These are phyloP conservation scores for Norana najaformis DNA, from an alignment of 2,888 invertebrate species.

Conservation along the genomic window DNA sequence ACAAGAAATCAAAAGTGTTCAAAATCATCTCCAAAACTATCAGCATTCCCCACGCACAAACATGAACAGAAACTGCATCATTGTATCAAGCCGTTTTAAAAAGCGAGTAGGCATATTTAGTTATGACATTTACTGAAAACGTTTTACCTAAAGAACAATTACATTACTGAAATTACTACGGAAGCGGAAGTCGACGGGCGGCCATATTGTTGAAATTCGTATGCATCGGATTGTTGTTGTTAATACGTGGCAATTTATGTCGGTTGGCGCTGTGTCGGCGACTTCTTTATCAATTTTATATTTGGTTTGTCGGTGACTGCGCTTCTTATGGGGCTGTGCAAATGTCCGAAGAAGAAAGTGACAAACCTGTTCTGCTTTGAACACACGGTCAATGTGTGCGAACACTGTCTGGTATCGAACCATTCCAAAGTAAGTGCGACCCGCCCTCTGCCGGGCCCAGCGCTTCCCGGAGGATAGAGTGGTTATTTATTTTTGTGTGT, in stretches of 20 bases:
- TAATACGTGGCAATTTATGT: neutral
- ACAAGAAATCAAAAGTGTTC: too few species aligned
- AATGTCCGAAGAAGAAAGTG: slow-evolving; percentile 93
- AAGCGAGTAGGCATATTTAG: too few species aligned
- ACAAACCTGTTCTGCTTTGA: slow-evolving; percentile 99
- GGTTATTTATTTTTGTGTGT: neutral
- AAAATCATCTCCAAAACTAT: too few species aligned
- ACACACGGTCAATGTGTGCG: slow-evolving; percentile 97
- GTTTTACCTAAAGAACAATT: too few species aligned
- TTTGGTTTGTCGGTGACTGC: neutral
- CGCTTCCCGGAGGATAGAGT: neutral
- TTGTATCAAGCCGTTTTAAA: too few species aligned
- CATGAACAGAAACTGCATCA: too few species aligned
- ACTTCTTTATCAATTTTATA: neutral
- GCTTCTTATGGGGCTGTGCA: slow-evolving; percentile 87
- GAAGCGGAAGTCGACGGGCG: neutral
- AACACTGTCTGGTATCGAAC: slow-evolving; percentile 94
- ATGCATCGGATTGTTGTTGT: neutral
- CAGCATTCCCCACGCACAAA: too few species aligned
- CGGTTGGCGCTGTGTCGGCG: neutral
- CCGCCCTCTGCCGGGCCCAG: neutral
- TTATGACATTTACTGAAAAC: too few species aligned
- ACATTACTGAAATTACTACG: neutral
- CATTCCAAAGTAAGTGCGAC: slow-evolving; percentile 80
- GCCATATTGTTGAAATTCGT: neutral